Conservation (phyloP, 2,113 vertebrate genomes). For the Vireo altiloquus region DNA sequence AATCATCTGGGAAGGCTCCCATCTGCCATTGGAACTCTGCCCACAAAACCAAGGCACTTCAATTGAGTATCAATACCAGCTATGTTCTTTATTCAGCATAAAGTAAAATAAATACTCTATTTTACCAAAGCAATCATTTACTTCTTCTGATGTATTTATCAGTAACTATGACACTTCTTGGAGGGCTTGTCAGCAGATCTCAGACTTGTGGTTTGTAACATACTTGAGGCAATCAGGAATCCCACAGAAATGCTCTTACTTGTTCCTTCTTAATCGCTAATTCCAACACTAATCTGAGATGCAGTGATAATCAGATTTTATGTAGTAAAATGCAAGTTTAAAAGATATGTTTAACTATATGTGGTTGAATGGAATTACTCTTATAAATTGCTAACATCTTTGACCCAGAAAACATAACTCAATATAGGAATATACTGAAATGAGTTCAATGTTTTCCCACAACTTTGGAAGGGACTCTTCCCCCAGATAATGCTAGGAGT, state of each 20-base stretch:
- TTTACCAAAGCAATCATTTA: background rate
- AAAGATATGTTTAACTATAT: background rate
- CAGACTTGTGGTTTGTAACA: background rate
- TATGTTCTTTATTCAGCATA: background rate
- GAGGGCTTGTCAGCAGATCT: background rate
- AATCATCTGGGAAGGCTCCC: background rate
- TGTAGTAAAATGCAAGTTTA: background rate
- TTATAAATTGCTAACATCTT: background rate
- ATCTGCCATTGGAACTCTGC: background rate
- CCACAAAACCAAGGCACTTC: background rate
- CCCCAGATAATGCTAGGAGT: background rate
- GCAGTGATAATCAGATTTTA: background rate
- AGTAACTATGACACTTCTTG: background rate
- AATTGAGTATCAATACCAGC: background rate
- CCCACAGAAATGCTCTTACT: background rate
- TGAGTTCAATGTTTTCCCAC: background rate
- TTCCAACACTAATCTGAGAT: background rate
- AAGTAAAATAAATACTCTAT: background rate
- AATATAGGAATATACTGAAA: background rate
- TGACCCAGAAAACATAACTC: background rate
- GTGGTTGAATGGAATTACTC: background rate
- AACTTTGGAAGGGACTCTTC: background rate
- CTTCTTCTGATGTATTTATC: background rate
- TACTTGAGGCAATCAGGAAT: background rate
- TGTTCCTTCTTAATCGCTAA: background rate